Conservation (phyloP, 2,888 invertebrate genomes). For the Amaurobius ferox region DNA sequence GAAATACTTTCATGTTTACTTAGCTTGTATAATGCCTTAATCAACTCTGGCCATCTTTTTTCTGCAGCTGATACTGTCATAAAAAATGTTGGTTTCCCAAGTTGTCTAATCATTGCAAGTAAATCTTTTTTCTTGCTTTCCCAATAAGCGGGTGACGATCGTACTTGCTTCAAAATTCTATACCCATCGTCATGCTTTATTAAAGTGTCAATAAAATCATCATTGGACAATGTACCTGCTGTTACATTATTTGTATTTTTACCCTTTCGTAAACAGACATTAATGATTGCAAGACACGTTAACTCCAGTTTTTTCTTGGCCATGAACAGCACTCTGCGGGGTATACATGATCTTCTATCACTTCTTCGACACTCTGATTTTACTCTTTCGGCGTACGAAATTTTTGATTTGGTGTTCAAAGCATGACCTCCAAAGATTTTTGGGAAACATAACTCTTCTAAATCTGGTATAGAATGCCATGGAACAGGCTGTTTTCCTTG, state of each 20-base stretch:
- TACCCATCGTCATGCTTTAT: not conserved
- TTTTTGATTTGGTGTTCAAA: not conserved
- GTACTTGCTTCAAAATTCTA: not conserved
- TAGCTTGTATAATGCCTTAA: too few relatives aligned
- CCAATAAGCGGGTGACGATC: not conserved
- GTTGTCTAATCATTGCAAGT: not conserved
- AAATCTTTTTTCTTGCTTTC: not conserved
- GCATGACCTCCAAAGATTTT: not conserved
- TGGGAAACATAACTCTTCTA: not conserved
- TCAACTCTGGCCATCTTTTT: too few relatives aligned
- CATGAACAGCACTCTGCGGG: not conserved
- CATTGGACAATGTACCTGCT: not conserved
- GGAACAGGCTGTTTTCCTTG: not conserved
- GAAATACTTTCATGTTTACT: not conserved
- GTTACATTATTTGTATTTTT: not conserved
- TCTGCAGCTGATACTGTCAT: not conserved
- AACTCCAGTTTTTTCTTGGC: not conserved
- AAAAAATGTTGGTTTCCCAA: not conserved
- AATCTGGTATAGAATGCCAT: not conserved
- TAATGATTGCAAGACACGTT: not conserved
- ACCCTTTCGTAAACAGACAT: too few relatives aligned
- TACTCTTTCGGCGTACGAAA: not conserved
- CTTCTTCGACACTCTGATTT: not conserved
- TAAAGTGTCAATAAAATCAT: not conserved
- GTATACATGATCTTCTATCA: not conserved